phyloP scores from a whole-genome alignment of 2,113 vertebrate genomes.

The Murina feae region DNA sequence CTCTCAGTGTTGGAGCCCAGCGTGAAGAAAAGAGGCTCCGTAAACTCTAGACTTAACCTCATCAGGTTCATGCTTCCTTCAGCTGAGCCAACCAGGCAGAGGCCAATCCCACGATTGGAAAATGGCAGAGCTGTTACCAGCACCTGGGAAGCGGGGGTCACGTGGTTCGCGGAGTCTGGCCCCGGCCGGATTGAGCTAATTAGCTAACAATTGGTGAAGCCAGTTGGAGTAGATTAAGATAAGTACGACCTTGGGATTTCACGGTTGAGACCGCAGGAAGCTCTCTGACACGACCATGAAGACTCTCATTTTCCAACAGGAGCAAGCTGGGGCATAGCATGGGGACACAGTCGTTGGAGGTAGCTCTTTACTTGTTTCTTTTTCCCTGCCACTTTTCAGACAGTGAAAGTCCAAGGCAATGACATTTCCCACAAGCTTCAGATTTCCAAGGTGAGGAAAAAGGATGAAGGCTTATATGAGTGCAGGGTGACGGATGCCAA shows the following conservation, averaged over 20 bases:
- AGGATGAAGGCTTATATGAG: conserved; percentile 93
- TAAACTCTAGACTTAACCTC: rapidly evolving
- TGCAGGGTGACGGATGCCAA: conserved; percentile 94
- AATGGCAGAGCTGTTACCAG: background rate
- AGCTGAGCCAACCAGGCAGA: background rate
- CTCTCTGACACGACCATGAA: background rate
- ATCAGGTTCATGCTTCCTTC: background rate
- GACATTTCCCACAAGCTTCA: conserved; percentile 98
- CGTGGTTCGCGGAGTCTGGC: background rate
- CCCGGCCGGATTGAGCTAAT: background rate
- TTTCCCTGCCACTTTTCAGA: conserved; percentile 83
- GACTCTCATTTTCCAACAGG: background rate
- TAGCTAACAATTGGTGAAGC: background rate
- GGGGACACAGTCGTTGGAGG: background rate
- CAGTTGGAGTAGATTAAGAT: too few species aligned
- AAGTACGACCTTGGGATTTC: background rate
- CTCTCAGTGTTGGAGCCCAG: too few species aligned
- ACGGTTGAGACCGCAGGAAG: background rate
- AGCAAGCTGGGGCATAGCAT: rapidly evolving
- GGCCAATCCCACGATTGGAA: background rate
- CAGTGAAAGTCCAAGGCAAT: conserved; percentile 98
- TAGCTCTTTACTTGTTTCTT: background rate
- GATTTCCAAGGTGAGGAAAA: conserved; percentile 94
- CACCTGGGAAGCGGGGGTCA: background rate
- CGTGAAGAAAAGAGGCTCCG: background rate